Conservation (phyloP, 2,113 vertebrate genomes). For the Thamnophis sirtalis region DNA sequence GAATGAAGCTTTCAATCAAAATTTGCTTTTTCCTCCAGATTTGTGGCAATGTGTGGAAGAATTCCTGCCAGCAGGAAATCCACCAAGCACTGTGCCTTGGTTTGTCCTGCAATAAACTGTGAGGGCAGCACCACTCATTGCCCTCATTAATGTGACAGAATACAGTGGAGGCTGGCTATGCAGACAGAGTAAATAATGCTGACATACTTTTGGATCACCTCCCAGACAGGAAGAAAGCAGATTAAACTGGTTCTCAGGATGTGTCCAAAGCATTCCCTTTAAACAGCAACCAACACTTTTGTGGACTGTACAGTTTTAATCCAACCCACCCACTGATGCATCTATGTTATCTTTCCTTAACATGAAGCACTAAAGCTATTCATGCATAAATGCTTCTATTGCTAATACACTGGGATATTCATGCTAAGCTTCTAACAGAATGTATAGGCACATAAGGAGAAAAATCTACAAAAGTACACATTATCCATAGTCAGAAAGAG, state of each 20-base stretch:
- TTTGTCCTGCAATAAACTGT: background rate
- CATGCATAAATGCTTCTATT: conserved; percentile 6
- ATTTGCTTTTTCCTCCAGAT: background rate
- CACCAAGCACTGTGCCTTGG: background rate
- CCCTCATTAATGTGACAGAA: background rate
- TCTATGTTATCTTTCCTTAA: conserved; percentile 30
- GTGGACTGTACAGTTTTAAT: conserved; percentile 49
- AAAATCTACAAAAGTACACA: background rate
- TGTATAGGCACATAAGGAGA: background rate
- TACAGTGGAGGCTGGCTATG: background rate
- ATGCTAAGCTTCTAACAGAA: background rate
- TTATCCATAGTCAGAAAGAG: background rate
- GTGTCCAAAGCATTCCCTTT: conserved; percentile 44
- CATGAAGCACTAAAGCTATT: conserved; percentile 22
- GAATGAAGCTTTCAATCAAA: background rate
- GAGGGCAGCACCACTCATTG: background rate
- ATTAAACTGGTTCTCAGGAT: background rate
- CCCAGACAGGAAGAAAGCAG: background rate
- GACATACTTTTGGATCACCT: background rate
- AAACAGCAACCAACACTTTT: conserved; percentile 33
- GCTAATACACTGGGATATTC: background rate
- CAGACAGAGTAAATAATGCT: background rate
- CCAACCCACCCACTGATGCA: conserved; percentile 39
- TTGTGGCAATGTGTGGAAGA: background rate
- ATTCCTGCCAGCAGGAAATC: background rate